phyloP scores from a whole-genome alignment of 2,797 vertebrate genomes.

The Adelosebastes latens region DNA sequence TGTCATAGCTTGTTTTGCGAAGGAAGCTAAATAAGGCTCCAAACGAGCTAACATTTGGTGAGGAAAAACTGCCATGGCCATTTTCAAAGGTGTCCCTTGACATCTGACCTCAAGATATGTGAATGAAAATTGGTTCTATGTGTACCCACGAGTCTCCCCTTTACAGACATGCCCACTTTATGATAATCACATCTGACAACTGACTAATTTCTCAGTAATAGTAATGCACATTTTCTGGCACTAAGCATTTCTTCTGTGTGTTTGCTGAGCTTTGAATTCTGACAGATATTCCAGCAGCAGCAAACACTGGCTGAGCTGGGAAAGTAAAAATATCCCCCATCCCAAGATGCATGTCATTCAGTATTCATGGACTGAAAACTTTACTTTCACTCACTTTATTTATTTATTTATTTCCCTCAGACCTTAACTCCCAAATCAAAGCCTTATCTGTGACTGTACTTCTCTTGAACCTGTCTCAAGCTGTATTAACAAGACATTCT shows the following conservation, averaged over 20 bases:
- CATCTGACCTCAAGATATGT: too few species aligned
- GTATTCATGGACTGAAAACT: conserved; percentile 48
- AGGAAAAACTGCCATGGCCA: too few species aligned
- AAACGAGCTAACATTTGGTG: accelerated
- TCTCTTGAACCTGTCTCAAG: conserved; percentile 51
- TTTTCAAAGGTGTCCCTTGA: too few species aligned
- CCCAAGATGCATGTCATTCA: conserved; percentile 44
- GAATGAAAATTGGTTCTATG: too few species aligned
- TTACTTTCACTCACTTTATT: conserved; percentile 32
- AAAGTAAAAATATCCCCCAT: conserved; percentile 45
- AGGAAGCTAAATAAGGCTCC: too few species aligned
- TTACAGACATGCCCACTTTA: not conserved
- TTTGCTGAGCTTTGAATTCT: conserved; percentile 15
- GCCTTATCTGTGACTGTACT: conserved; percentile 52
- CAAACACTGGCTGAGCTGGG: conserved; percentile 25
- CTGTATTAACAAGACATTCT: conserved; percentile 38
- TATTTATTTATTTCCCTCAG: conserved; percentile 34
- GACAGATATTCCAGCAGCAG: conserved; percentile 5
- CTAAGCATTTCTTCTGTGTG: not conserved
- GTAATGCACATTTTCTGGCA: not conserved
- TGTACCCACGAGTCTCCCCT: not conserved
- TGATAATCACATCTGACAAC: not conserved
- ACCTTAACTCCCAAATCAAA: conserved; percentile 53
- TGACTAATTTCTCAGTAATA: not conserved
- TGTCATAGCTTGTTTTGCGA: too few species aligned